Conservation (phyloP, 23 tunicate genomes). For the Halocynthia aurantium region DNA sequence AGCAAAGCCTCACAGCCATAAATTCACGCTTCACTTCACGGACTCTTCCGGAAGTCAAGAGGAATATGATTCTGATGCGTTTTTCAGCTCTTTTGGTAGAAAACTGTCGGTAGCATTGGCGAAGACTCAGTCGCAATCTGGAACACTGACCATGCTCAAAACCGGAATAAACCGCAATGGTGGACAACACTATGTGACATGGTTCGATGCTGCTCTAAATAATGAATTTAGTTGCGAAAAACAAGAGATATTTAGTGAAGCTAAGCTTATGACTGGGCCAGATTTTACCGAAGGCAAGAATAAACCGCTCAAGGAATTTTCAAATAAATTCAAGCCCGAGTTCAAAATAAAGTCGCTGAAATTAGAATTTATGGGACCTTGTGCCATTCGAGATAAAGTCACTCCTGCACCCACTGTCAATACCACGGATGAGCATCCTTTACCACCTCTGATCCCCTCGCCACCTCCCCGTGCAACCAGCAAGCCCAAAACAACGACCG, state of each 20-base stretch:
- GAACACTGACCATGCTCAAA: conserved; percentile 39
- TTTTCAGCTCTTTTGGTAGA: conserved; percentile 31
- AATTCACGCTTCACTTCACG: conserved; percentile 39
- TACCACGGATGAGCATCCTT: not conserved
- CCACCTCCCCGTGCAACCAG: conserved; percentile 12
- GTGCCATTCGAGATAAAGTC: not conserved
- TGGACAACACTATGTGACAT: conserved; percentile 22
- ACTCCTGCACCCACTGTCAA: conserved; percentile 8
- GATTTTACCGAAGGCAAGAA: conserved; percentile 13
- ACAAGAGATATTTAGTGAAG: not conserved
- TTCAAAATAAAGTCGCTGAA: conserved; percentile 38
- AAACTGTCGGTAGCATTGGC: conserved; percentile 27
- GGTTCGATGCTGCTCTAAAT: conserved; percentile 52
- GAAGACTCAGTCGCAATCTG: conserved; percentile 27
- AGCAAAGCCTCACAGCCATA: conserved; percentile 40
- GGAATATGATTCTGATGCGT: not conserved
- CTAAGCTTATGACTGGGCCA: conserved; percentile 32
- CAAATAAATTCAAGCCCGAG: conserved; percentile 20
- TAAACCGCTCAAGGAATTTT: conserved; percentile 20
- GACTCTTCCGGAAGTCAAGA: not conserved
- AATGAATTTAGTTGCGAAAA: conserved; percentile 23
- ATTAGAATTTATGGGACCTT: conserved; percentile 47
- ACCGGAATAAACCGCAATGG: conserved; percentile 1
- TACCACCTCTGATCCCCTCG: not conserved
- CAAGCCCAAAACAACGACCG: not conserved